Conservation (phyloP, 2,797 vertebrate genomes). For the Rhincodon typus region DNA sequence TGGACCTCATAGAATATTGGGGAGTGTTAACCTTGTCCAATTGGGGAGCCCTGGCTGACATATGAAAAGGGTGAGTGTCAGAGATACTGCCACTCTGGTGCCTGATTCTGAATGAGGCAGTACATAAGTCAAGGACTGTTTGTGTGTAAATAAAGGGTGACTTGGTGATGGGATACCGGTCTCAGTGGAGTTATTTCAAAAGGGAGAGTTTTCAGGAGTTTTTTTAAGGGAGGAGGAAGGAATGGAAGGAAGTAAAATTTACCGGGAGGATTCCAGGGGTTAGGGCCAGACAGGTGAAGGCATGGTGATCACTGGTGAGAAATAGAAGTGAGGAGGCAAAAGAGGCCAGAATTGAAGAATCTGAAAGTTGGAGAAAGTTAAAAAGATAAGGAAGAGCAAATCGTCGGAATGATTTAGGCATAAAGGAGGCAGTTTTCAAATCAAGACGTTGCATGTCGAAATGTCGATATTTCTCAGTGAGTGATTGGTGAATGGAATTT, state of each 20-base stretch:
- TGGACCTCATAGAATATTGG: too few relatives aligned
- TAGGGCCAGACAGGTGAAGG: neutral
- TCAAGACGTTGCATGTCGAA: neutral
- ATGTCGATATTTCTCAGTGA: neutral
- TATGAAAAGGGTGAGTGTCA: too few relatives aligned
- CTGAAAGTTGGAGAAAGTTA: neutral
- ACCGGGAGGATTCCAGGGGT: neutral
- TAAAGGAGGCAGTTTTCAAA: neutral
- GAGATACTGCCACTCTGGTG: too few relatives aligned
- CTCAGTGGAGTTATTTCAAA: too few relatives aligned
- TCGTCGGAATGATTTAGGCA: neutral
- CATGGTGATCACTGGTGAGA: neutral
- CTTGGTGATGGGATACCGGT: too few relatives aligned
- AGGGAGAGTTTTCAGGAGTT: neutral
- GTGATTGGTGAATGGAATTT: neutral
- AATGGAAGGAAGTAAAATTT: neutral
- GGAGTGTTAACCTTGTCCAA: too few relatives aligned
- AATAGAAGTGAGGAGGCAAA: neutral
- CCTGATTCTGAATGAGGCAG: too few relatives aligned
- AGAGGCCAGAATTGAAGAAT: neutral
- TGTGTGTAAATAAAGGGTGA: too few relatives aligned
- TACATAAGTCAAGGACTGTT: too few relatives aligned
- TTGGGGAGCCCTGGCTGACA: too few relatives aligned
- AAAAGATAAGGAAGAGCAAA: neutral
- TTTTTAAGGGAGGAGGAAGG: neutral